Percentiles rank a stretch among this genome's conserved stretches.
These are phyloP conservation scores for Cantharis rustica DNA, from an alignment of 2,888 invertebrate genomes.

Conservation along the genomic window DNA sequence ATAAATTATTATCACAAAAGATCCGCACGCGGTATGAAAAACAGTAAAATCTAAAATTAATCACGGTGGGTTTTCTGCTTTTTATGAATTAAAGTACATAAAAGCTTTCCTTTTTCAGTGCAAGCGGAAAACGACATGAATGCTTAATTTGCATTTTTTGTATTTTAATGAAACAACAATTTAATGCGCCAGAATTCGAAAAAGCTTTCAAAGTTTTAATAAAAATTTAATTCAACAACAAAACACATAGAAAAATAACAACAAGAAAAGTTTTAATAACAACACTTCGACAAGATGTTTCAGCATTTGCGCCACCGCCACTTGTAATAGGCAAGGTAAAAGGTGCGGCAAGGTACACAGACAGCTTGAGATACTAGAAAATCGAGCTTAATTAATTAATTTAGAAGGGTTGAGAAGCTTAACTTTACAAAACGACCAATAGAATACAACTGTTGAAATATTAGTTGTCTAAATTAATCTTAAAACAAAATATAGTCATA, in stretches of 20 bases:
- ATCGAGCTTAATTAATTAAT: slow-evolving; percentile 1
- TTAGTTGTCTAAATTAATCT: slow-evolving; percentile 3
- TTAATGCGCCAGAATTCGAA: background rate
- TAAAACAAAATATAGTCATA: background rate
- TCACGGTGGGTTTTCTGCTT: slow-evolving; percentile 15
- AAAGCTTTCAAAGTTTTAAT: background rate
- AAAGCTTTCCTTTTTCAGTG: slow-evolving; percentile 15
- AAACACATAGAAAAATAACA: background rate
- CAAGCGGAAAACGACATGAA: slow-evolving; percentile 17
- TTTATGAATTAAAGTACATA: slow-evolving; percentile 16
- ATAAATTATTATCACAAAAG: slow-evolving; percentile 25
- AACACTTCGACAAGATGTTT: background rate
- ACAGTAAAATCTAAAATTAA: slow-evolving; percentile 17
- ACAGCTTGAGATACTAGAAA: background rate
- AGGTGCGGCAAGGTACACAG: background rate
- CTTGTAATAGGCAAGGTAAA: background rate
- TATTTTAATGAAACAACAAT: slow-evolving; percentile 3
- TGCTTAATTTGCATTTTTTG: slow-evolving; percentile 18
- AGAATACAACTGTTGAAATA: slow-evolving; percentile 1
- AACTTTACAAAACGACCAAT: slow-evolving; percentile 3
- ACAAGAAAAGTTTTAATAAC: background rate
- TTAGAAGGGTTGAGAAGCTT: background rate
- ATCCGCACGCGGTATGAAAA: slow-evolving; percentile 9
- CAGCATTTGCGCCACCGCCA: background rate
- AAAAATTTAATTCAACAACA: background rate